Evolutionary conservation across 2,797 vertebrate species (phyloP).

Genomic region (Alosa sapidissima): DNA sequence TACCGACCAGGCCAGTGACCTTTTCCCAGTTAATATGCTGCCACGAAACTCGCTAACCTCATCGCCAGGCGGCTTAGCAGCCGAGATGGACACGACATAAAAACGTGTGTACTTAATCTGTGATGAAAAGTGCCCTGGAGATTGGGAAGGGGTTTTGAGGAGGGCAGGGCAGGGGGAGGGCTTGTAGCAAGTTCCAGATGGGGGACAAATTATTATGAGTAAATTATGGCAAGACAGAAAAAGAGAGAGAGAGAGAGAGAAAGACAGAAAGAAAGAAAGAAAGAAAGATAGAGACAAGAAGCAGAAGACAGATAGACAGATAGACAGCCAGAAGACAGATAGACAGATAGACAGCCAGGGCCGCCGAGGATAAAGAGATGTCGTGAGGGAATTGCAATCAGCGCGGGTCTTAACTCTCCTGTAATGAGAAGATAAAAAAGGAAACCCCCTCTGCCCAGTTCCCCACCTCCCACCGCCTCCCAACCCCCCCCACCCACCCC

Average conservation of each 20-base stretch:
- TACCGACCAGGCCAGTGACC: background rate
- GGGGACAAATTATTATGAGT: background rate
- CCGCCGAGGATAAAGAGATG: slow-evolving; percentile 22
- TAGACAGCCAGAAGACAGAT: slow-evolving; percentile 15
- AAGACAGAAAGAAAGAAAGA: background rate
- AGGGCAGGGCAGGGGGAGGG: background rate
- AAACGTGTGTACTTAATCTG: background rate
- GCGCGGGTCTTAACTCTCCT: slow-evolving; percentile 37
- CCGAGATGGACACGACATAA: background rate
- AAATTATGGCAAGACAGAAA: background rate
- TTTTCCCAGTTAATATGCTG: background rate
- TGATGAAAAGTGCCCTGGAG: background rate
- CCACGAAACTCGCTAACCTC: background rate
- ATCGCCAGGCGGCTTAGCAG: background rate
- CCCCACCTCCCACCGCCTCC: background rate
- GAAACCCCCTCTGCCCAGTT: background rate
- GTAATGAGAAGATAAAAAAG: slow-evolving; percentile 62
- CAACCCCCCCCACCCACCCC: background rate
- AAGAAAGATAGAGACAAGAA: background rate
- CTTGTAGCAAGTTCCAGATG: background rate
- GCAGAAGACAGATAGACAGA: no score
- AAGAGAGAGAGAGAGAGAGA: background rate
- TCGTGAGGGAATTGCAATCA: slow-evolving; percentile 57
- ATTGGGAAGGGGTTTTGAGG: background rate
- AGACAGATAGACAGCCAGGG: slow-evolving; percentile 13